Evolutionary conservation across 2,797 vertebrate species (phyloP).

Genomic region (Sebastes melanostomus): DNA sequence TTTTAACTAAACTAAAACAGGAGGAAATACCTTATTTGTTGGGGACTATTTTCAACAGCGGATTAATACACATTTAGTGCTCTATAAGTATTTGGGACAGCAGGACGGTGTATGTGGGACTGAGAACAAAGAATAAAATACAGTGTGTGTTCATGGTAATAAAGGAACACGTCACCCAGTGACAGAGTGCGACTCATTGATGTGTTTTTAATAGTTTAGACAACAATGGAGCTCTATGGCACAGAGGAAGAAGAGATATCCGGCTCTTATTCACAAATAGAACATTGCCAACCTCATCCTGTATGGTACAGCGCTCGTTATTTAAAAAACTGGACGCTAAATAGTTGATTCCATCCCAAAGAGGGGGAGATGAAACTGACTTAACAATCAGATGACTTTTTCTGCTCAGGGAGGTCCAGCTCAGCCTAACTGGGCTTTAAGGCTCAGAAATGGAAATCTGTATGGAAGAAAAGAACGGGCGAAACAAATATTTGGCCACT

Average conservation of each 20-base stretch:
- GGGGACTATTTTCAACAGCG: background rate
- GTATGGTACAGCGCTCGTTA: background rate
- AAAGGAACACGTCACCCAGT: background rate
- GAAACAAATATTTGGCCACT: background rate
- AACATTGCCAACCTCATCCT: background rate
- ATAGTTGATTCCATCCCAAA: background rate
- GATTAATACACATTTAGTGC: background rate
- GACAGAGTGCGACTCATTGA: background rate
- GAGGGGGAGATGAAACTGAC: background rate
- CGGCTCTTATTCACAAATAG: background rate
- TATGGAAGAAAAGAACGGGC: background rate
- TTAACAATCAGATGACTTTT: background rate
- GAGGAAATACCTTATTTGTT: accelerated
- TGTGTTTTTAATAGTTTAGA: background rate
- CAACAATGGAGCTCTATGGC: background rate
- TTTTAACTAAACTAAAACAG: background rate
- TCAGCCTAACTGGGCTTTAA: background rate
- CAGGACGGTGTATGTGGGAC: too few relatives aligned
- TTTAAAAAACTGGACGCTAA: background rate
- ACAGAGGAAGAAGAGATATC: background rate
- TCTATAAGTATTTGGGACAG: background rate
- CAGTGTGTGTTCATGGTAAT: background rate
- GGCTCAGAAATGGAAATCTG: background rate
- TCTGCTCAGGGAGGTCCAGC: background rate
- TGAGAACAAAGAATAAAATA: background rate